Conservation (phyloP, 1,140 invertebrate genomes). For the Berghia stephanieae region DNA sequence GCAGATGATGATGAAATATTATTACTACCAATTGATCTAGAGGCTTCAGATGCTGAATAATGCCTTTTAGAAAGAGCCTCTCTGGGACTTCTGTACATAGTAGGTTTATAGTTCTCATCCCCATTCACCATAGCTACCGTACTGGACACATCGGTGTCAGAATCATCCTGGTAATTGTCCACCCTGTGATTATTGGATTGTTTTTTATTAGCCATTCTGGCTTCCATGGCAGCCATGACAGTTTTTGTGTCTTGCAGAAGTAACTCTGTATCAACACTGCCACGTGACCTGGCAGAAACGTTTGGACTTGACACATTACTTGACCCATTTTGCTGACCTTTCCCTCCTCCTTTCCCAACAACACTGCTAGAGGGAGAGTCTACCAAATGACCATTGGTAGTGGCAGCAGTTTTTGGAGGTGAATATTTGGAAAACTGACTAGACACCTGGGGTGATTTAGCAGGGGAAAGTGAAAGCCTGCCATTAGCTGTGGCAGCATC, state of each 20-base stretch:
- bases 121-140: constrained; percentile 56
- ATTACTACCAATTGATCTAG: too few species aligned
- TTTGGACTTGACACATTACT: constrained; percentile 28
- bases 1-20: too few species aligned
- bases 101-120: constrained; percentile 54
- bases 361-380: constrained; percentile 22
- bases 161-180: constrained; percentile 31
- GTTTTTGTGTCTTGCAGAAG: constrained; percentile 70
- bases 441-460: constrained; percentile 11
- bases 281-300: constrained; percentile 40
- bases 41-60: too few species aligned
- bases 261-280: constrained; percentile 68
- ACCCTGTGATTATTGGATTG: constrained; percentile 15
- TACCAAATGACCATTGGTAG: not conserved
- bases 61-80: constrained; percentile 42
- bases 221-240: constrained; percentile 70
- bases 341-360: constrained; percentile 29
- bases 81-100: constrained; percentile 52
- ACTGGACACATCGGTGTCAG: constrained; percentile 53
- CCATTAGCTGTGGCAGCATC: not conserved
- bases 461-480: not conserved
- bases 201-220: constrained; percentile 57
- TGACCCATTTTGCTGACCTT: not conserved
- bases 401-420: not conserved
- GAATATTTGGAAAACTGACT: not conserved